These are phyloP conservation scores for Quadriops clusia DNA, from an alignment of 2,888 invertebrate species.

Conservation along the genomic window DNA sequence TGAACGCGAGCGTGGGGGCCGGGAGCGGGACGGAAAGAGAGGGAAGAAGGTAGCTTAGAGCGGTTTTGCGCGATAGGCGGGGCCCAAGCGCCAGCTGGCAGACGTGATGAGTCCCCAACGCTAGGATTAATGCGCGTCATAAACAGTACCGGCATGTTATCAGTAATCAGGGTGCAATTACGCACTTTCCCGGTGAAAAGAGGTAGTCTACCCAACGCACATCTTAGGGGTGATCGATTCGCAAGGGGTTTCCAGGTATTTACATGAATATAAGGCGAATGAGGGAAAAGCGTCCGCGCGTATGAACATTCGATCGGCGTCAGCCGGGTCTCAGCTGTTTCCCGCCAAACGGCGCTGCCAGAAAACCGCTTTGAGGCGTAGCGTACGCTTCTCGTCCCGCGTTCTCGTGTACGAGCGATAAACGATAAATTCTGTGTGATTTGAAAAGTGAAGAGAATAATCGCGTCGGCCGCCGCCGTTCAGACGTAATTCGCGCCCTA, in stretches of 20 bases:
- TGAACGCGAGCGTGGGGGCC: conserved; percentile 21
- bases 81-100: conserved; percentile 45
- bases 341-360: conserved; percentile 57
- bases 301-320: conserved; percentile 37
- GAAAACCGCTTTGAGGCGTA: conserved; percentile 47
- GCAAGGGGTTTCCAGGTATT: too few species aligned
- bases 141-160: conserved; percentile 31
- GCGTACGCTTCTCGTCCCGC: conserved; percentile 39
- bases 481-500: conserved; percentile 12
- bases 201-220: too few species aligned
- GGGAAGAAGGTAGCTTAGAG: conserved; percentile 27
- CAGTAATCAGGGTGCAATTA: conserved; percentile 12
- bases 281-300: conserved; percentile 28
- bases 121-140: conserved; percentile 33
- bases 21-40: conserved; percentile 28
- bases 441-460: too few species aligned
- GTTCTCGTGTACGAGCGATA: conserved; percentile 26
- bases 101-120: conserved; percentile 40
- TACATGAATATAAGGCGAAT: too few species aligned
- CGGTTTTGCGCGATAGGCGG: conserved; percentile 36
- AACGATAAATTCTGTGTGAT: conserved; percentile 8
- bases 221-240: background rate
- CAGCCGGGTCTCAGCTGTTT: conserved; percentile 53
- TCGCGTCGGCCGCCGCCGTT: conserved; percentile 9
- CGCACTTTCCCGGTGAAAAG: conserved; percentile 5